phyloP scores from a whole-genome alignment of 2,888 invertebrate genomes.

The Tigriopus californicus region DNA sequence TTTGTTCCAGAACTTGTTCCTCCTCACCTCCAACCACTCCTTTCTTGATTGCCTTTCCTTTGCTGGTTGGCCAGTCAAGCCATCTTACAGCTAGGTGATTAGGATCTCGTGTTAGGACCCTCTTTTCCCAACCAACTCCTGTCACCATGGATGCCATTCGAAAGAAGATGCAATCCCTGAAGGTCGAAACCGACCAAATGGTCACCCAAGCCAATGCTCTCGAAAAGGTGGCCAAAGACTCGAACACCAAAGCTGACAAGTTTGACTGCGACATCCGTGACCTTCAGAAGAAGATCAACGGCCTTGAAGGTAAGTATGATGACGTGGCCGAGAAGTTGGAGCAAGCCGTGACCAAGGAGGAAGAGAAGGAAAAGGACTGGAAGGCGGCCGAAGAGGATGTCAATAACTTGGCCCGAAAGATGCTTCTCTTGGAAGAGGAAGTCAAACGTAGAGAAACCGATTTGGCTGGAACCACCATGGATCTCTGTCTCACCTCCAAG shows the following conservation, averaged over 20 bases:
- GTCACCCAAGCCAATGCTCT: constrained; percentile 5
- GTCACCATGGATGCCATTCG: constrained; percentile 15
- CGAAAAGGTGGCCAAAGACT: constrained; percentile 4
- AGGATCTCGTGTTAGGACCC: no score
- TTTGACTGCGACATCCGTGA: constrained; percentile 15
- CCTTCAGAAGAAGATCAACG: constrained; percentile 8
- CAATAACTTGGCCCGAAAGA: constrained; percentile 3
- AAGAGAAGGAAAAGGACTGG: constrained; percentile 15
- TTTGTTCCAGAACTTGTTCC: no score
- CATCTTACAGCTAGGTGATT: no score
- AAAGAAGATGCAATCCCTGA: constrained; percentile 16
- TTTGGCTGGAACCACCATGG: constrained; percentile 13
- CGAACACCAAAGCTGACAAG: constrained; percentile 4
- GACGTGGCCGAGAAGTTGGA: constrained; percentile 13
- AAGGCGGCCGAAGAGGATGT: constrained; percentile 15
- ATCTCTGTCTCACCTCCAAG: constrained; percentile 14
- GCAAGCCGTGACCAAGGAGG: constrained; percentile 8
- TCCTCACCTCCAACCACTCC: no score
- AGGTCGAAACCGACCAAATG: constrained; percentile 11
- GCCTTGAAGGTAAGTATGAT: constrained; percentile 11
- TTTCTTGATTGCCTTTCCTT: no score
- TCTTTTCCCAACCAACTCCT: background rate
- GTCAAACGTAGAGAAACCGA: constrained; percentile 12
- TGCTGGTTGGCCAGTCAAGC: no score
- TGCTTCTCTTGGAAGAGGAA: constrained; percentile 15